phyloP scores from a whole-genome alignment of 92 coral and sea anemone species.

The Heliopora coerulea region DNA sequence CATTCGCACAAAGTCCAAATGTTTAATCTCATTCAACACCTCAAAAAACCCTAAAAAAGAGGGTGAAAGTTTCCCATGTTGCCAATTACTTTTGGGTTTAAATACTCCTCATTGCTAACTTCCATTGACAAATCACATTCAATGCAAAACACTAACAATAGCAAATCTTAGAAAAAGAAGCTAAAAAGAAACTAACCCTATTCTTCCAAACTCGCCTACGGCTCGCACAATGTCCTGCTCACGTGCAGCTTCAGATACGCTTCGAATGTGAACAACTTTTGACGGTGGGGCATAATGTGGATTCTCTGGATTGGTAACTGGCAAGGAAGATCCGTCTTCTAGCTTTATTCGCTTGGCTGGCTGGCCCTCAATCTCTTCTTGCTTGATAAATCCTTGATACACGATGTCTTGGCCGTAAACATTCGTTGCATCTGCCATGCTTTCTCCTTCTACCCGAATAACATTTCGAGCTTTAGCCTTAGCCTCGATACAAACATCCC shows the following conservation, averaged over 20 bases:
- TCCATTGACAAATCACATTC: no score
- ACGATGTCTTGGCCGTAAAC: background rate
- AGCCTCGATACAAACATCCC: no score
- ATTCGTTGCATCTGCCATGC: background rate
- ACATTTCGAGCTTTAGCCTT: no score
- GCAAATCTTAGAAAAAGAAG: background rate
- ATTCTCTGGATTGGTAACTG: slow-evolving; percentile 34
- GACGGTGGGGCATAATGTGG: slow-evolving; percentile 89
- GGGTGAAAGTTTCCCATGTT: no score
- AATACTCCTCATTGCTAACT: no score
- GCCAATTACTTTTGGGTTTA: no score
- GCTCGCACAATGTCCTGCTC: slow-evolving; percentile 81
- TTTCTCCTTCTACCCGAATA: background rate
- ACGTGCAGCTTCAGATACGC: slow-evolving; percentile 91
- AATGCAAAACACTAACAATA: background rate
- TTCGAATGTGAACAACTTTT: slow-evolving; percentile 86
- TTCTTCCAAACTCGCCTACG: slow-evolving; percentile 65
- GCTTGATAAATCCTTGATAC: background rate
- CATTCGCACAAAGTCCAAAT: no score
- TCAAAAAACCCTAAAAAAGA: no score
- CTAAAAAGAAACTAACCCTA: slow-evolving; percentile 73
- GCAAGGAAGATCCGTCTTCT: slow-evolving; percentile 36
- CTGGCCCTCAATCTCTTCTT: background rate
- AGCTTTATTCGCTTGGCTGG: slow-evolving; percentile 23
- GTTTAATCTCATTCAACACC: no score